Evolutionary conservation across 2,113 vertebrate genomes (phyloP), one percentile per base, ranked within the genome.

Genomic region (Struthidea cinerea): DNA sequence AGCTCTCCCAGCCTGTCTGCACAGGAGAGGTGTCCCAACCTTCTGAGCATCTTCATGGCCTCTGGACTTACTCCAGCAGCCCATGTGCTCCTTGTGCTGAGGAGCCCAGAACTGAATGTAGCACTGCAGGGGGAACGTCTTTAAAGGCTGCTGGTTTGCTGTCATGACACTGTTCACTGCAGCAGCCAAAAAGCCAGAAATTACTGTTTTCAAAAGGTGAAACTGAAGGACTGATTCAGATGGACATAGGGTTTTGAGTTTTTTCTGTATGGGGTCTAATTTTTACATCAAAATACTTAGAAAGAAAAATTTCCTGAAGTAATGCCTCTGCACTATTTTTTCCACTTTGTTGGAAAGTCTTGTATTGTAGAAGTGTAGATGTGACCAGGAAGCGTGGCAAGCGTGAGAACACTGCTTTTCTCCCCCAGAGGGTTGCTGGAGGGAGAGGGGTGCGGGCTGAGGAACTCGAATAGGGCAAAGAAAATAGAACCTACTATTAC

Each of bases 171-270:
- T 7, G 16, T 73, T 76, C 17, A 12, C 37, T 61, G 46, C 39
- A 59, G 61, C 57, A 77, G 53, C 39, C 75, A 70, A 63, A 79
- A 70, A 65, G 18, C 13, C 33, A 84, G 73, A 79, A 89, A 60
- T 37, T 3, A 30, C 26, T 18, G 4, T n/a, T 77, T 44, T 65
- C n/a, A 47, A 79, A 26, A 57, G n/a, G 18, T 76, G 61, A 59
- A 75, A 57, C 6, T 64, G 41, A 76, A 73, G 27, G 44, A 28
- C 33, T 44, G 49, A 18, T 79, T 90, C 23, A n/a, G 49, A 20
- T 56, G 26, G 16, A 13, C 0, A 0, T 26, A 16, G 37, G 33
- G 4, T 26, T 49, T 22, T 24, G n/a, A n/a, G 41, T 55, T 63
- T 74, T 67, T 88, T 76, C 22, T 64, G 14, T 12, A 42, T n/a